phyloP scores from a whole-genome alignment of 2,888 invertebrate species.

The Calameuta filiformis region DNA sequence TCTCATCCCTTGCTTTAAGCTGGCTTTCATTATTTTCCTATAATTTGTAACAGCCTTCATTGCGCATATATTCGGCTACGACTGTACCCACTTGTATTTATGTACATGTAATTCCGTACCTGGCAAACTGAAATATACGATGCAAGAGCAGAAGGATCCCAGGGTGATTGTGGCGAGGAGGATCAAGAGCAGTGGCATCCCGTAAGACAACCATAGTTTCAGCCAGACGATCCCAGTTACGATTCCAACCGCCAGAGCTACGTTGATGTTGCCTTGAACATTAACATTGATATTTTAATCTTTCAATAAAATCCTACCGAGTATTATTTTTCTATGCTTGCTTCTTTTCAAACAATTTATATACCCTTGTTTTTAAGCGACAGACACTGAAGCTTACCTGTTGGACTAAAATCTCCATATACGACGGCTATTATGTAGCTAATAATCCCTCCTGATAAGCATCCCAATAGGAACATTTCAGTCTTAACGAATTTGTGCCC shows the following conservation, averaged over 20 bases:
- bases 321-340: constrained; percentile 11
- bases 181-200: constrained; percentile 73
- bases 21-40: constrained; percentile 61
- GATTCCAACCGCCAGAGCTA: constrained; percentile 69
- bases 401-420: constrained; percentile 20
- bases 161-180: constrained; percentile 71
- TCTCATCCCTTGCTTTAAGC: constrained; percentile 49
- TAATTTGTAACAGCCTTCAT: constrained; percentile 4
- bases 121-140: constrained; percentile 71
- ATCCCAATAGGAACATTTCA: constrained; percentile 73
- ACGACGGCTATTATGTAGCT: constrained; percentile 66
- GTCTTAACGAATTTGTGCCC: constrained; percentile 75
- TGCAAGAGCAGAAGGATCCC: constrained; percentile 73
- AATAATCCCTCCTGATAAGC: constrained; percentile 70
- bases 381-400: constrained; percentile 30
- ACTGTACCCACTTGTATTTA: neutral
- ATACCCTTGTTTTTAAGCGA: neutral
- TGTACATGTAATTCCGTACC: constrained; percentile 63
- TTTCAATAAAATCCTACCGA: neutral
- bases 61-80: neutral
- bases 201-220: constrained; percentile 73
- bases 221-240: constrained; percentile 73
- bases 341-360: neutral
- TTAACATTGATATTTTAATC: neutral
- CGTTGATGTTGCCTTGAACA: constrained; percentile 66